A percentile compares a stretch with the other conserved stretches of the same genome.
phyloP scores from a whole-genome alignment of 1,140 invertebrate genomes.

The Tetramorium parvispinum region DNA sequence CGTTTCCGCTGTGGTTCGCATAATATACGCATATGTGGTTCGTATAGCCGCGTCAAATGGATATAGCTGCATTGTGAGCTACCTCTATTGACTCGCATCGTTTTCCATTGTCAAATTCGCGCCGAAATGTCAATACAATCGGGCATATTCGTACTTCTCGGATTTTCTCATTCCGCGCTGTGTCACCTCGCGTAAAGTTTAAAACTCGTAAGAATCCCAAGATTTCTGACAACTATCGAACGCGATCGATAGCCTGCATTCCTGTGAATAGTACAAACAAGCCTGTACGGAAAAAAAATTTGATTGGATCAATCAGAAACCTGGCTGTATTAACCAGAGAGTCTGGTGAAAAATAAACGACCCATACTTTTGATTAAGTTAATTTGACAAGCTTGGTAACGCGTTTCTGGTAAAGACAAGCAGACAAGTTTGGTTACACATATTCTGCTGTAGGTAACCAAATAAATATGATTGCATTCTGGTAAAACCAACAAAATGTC shows the following conservation, averaged over 20 bases:
- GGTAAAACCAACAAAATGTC: too few species aligned
- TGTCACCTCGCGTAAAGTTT: not conserved
- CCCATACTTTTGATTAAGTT: too few species aligned
- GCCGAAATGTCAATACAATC: not conserved
- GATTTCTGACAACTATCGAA: not conserved
- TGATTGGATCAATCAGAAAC: too few species aligned
- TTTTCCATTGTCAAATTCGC: conserved; percentile 28
- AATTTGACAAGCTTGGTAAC: too few species aligned
- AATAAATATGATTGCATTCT: too few species aligned
- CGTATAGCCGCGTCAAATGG: conserved; percentile 2
- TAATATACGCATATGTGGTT: conserved; percentile 40
- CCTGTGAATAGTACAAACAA: conserved; percentile 4
- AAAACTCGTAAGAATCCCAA: not conserved
- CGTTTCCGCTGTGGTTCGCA: conserved; percentile 24
- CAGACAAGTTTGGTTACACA: too few species aligned
- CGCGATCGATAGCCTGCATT: not conserved
- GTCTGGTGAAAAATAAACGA: too few species aligned
- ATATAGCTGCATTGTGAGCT: conserved; percentile 24
- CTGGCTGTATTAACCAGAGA: too few species aligned
- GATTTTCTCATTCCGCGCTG: not conserved
- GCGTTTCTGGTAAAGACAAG: too few species aligned
- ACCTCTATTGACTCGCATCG: not conserved
- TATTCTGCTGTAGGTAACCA: too few species aligned
- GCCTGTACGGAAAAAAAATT: too few species aligned
- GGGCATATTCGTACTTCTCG: not conserved